These are phyloP conservation scores for Coelopa pilipes DNA, from an alignment of 2,888 invertebrate genomes.

Conservation along the genomic window DNA sequence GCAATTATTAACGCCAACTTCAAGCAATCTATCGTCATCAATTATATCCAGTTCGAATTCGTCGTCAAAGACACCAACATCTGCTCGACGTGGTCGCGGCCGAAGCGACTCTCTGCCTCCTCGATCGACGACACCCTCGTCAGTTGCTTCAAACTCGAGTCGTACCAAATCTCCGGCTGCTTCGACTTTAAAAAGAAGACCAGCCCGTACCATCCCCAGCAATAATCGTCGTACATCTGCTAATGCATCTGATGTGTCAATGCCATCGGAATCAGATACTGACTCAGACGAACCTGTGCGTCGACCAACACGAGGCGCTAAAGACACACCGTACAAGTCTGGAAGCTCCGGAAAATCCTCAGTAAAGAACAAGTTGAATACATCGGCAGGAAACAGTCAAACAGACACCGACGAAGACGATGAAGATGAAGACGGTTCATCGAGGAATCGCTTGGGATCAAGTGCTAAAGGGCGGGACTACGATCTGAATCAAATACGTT, in stretches of 20 bases:
- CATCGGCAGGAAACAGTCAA: constrained; percentile 66
- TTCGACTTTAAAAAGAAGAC: constrained; percentile 65
- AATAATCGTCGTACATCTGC: constrained; percentile 69
- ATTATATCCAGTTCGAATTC: constrained; percentile 36
- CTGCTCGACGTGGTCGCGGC: constrained; percentile 69
- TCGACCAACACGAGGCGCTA: constrained; percentile 56
- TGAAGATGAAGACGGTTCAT: constrained; percentile 56
- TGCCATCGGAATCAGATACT: constrained; percentile 71
- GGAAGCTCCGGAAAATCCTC: constrained; percentile 42
- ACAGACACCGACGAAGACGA: constrained; percentile 67
- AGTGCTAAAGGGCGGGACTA: constrained; percentile 76
- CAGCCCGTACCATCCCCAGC: constrained; percentile 61
- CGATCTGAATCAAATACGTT: constrained; percentile 85
- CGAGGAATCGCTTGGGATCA: constrained; percentile 58
- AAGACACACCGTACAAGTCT: constrained; percentile 47
- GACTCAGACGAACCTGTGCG: constrained; percentile 69
- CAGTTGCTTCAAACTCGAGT: constrained; percentile 73
- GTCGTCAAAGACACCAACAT: constrained; percentile 41
- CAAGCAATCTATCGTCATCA: constrained; percentile 4
- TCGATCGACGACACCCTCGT: constrained; percentile 75
- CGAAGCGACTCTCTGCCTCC: constrained; percentile 68
- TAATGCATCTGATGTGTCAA: constrained; percentile 71
- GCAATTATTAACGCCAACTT: constrained; percentile 45
- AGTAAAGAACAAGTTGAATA: constrained; percentile 45
- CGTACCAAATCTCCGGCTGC: constrained; percentile 75